A percentile compares a stretch with the other conserved stretches of the same genome.
These are phyloP conservation scores for Synchiropus splendidus DNA, from an alignment of 2,113 vertebrate species.

Conservation along the genomic window DNA sequence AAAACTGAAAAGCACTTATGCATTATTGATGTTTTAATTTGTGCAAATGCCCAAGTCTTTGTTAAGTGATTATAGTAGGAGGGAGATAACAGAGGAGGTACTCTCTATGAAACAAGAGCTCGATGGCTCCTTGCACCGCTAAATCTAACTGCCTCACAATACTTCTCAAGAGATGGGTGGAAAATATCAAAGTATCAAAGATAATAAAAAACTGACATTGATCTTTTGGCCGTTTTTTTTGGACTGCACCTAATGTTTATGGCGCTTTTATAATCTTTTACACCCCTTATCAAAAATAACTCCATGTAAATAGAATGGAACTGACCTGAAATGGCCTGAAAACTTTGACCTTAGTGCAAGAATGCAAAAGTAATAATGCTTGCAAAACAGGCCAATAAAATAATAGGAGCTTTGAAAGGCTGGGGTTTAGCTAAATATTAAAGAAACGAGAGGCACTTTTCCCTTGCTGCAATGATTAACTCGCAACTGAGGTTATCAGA, in stretches of 20 bases:
- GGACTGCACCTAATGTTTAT: slow-evolving; percentile 72
- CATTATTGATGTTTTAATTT: slow-evolving; percentile 82
- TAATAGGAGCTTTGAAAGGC: slow-evolving; percentile 64
- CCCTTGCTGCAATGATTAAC: slow-evolving; percentile 60
- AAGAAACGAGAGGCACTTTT: slow-evolving; percentile 43
- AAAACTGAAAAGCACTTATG: slow-evolving; percentile 74
- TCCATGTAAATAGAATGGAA: slow-evolving; percentile 87
- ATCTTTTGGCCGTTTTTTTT: slow-evolving; percentile 74
- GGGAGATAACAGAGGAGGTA: slow-evolving; percentile 69
- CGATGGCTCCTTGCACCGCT: slow-evolving; percentile 46
- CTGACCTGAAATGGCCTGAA: slow-evolving; percentile 73
- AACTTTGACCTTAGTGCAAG: slow-evolving; percentile 79
- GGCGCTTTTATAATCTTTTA: slow-evolving; percentile 74
- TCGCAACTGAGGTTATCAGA: slow-evolving; percentile 55
- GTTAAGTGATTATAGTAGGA: slow-evolving; percentile 76
- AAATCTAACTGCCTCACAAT: slow-evolving; percentile 50
- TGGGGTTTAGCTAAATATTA: slow-evolving; percentile 68
- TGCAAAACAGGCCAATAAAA: slow-evolving; percentile 75
- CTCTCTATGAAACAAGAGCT: slow-evolving; percentile 69
- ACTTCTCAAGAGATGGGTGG: slow-evolving; percentile 5
- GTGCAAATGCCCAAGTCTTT: slow-evolving; percentile 77
- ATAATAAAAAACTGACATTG: slow-evolving; percentile 59
- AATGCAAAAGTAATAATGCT: slow-evolving; percentile 67
- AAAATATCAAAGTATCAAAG: slow-evolving; percentile 59
- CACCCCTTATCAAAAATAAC: slow-evolving; percentile 91